phyloP scores from a whole-genome alignment of 1,140 invertebrate genomes.

The Bombus waltoni region DNA sequence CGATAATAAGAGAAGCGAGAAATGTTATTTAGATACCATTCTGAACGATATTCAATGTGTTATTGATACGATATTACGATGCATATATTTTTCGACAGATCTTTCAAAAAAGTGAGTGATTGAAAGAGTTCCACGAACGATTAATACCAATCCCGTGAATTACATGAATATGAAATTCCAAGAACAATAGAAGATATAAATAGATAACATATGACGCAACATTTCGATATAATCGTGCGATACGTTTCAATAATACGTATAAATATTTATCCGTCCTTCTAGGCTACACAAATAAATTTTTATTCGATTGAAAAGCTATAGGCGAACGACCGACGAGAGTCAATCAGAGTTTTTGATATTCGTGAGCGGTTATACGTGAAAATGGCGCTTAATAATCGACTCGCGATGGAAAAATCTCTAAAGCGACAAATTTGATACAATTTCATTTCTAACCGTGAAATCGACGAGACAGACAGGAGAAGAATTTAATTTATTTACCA shows the following conservation, averaged over 20 bases:
- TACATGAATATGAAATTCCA: background rate
- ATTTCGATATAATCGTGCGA: background rate
- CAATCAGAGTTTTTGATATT: background rate
- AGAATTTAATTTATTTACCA: conserved; percentile 7
- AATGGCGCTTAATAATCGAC: background rate
- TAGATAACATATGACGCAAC: background rate
- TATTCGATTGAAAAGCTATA: conserved; percentile 20
- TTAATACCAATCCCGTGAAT: background rate
- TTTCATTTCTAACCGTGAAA: background rate
- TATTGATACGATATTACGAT: too few relatives aligned
- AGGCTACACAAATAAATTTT: background rate
- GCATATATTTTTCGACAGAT: background rate
- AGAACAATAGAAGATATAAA: background rate
- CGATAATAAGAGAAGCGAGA: background rate
- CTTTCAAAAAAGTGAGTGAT: background rate
- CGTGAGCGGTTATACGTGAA: background rate
- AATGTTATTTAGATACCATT: background rate
- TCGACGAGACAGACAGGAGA: background rate
- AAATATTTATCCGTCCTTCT: background rate
- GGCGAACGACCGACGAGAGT: background rate
- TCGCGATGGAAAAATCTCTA: background rate
- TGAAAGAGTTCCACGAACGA: background rate
- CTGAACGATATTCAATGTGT: background rate
- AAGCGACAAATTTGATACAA: background rate
- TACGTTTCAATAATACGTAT: background rate